These are phyloP conservation scores for Penaeus monodon DNA, from an alignment of 2,888 invertebrate genomes.

Conservation along the genomic window DNA sequence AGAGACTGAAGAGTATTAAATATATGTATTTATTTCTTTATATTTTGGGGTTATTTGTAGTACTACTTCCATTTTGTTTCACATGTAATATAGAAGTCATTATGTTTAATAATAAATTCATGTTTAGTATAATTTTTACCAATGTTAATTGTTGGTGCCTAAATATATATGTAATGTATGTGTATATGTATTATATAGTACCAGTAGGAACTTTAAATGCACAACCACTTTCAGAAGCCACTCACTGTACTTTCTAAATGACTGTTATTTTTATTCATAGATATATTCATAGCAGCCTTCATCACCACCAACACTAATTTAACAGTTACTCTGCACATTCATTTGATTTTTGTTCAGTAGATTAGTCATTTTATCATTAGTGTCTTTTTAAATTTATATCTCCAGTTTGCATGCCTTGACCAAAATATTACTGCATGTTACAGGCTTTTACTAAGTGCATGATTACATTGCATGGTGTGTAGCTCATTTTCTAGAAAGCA, in stretches of 20 bases:
- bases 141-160: slow-evolving; percentile 7
- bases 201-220: neutral
- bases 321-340: neutral
- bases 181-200: neutral
- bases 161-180: neutral
- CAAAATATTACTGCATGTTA: neutral
- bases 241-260: neutral
- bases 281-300: slow-evolving; percentile 13
- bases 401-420: slow-evolving; percentile 1
- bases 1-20: too few species aligned
- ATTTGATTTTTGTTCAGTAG: neutral
- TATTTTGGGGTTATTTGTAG: too few species aligned
- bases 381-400: neutral
- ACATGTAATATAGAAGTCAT: too few species aligned
- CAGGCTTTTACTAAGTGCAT: slow-evolving; percentile 5
- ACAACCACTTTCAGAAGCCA: slow-evolving; percentile 1
- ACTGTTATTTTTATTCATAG: slow-evolving; percentile 12
- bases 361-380: neutral
- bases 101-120: too few species aligned
- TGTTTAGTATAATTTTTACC: neutral
- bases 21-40: too few species aligned
- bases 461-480: slow-evolving; percentile 19
- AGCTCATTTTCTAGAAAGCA: too few species aligned
- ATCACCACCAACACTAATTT: neutral
- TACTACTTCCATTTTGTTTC: too few species aligned